Conservation (phyloP, 2,888 invertebrate species). For the Napeogenes sylphis region DNA sequence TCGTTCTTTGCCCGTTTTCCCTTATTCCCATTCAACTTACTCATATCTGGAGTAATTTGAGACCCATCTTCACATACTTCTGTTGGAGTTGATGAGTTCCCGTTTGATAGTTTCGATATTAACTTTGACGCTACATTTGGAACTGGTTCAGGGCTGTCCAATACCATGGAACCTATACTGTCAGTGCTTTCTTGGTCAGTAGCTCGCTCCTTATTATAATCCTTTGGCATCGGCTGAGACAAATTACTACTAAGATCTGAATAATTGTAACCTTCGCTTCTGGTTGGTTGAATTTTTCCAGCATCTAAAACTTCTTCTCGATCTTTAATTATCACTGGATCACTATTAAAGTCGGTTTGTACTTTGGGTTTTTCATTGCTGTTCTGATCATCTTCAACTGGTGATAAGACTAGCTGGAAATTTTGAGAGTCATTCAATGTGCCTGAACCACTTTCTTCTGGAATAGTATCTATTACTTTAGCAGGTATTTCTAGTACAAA, state of each 20-base stretch:
- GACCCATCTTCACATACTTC: conserved; percentile 52
- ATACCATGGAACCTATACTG: conserved; percentile 53
- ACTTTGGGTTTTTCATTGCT: conserved; percentile 35
- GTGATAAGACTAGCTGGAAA: conserved; percentile 61
- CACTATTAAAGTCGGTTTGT: conserved; percentile 45
- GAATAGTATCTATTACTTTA: conserved; percentile 48
- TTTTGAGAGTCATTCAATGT: conserved; percentile 63
- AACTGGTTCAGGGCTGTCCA: conserved; percentile 61
- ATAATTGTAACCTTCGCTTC: conserved; percentile 56
- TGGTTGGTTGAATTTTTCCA: conserved; percentile 46
- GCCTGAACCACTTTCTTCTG: conserved; percentile 51
- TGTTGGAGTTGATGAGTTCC: conserved; percentile 68
- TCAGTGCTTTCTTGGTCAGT: conserved; percentile 71
- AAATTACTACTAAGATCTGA: conserved; percentile 50
- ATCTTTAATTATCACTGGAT: conserved; percentile 52
- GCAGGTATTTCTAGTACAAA: conserved; percentile 50
- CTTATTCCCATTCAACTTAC: conserved; percentile 50
- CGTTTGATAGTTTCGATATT: conserved; percentile 70
- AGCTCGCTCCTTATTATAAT: conserved; percentile 49
- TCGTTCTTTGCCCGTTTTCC: conserved; percentile 58
- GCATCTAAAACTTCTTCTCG: conserved; percentile 47
- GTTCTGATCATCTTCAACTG: conserved; percentile 38
- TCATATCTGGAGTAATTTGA: conserved; percentile 64
- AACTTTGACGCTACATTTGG: conserved; percentile 62
- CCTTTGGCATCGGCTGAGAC: conserved; percentile 46